These are phyloP conservation scores for Cecropterus lyciades DNA, from an alignment of 1,140 invertebrate genomes.

Conservation along the genomic window DNA sequence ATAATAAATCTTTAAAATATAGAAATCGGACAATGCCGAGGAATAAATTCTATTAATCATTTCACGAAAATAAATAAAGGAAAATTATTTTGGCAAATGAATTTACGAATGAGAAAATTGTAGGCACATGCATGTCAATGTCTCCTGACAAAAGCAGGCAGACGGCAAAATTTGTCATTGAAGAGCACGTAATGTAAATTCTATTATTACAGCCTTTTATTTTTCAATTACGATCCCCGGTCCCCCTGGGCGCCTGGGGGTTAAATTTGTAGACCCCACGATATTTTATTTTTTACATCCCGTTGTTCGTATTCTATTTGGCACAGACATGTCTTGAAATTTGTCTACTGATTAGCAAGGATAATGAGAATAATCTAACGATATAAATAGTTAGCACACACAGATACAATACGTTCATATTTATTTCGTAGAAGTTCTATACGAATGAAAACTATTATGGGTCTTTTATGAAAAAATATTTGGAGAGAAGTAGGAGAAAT, in stretches of 20 bases:
- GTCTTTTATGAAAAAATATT: too few relatives aligned
- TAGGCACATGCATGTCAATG: conserved; percentile 55
- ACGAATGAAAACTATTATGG: too few relatives aligned
- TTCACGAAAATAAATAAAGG: not conserved
- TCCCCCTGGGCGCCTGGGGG: conserved; percentile 68
- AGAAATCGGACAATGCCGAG: too few relatives aligned
- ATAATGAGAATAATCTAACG: conserved; percentile 3
- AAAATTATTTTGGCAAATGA: conserved; percentile 19
- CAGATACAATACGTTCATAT: too few relatives aligned
- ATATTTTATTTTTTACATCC: conserved; percentile 54
- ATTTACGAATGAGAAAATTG: conserved; percentile 29
- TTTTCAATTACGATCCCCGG: conserved; percentile 80
- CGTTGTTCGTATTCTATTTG: conserved; percentile 35
- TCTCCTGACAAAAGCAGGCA: conserved; percentile 76
- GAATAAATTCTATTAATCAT: too few relatives aligned
- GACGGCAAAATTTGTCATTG: conserved; percentile 79
- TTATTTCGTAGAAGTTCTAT: too few relatives aligned
- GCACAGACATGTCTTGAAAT: conserved; percentile 35
- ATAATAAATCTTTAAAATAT: too few relatives aligned
- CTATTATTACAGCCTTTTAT: conserved; percentile 84
- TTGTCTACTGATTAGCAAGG: not conserved
- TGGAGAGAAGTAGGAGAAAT: too few relatives aligned
- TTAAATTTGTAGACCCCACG: conserved; percentile 64
- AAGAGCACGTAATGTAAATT: conserved; percentile 82
- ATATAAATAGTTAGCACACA: not conserved